Evolutionary conservation across 2,888 invertebrate species (phyloP).

Genomic region (Ophonus ardosiacus): DNA sequence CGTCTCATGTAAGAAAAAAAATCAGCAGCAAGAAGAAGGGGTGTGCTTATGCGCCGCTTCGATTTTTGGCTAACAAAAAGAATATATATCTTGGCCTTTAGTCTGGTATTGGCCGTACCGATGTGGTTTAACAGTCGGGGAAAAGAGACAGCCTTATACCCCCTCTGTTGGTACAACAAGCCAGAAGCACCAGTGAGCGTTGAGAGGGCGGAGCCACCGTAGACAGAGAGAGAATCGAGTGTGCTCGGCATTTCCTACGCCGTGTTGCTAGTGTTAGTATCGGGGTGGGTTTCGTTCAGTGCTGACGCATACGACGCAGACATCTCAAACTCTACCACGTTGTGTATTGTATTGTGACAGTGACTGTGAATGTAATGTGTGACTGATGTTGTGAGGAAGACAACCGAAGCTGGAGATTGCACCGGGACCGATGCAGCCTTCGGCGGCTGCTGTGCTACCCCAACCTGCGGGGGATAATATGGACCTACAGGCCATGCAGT

Average conservation of each 20-base stretch:
- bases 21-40: constrained; percentile 61
- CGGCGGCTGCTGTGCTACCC: constrained; percentile 78
- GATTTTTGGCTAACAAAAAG: constrained; percentile 75
- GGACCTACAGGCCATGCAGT: constrained; percentile 96
- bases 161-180: no score
- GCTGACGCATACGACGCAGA: constrained; percentile 75
- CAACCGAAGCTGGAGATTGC: constrained; percentile 25
- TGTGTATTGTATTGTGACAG: constrained; percentile 10
- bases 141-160: constrained; percentile 67
- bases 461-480: constrained; percentile 87
- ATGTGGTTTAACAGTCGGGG: constrained; percentile 67
- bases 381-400: not conserved
- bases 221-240: constrained; percentile 74
- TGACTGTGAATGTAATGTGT: constrained; percentile 22
- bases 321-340: not conserved
- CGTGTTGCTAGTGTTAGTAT: constrained; percentile 74
- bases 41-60: constrained; percentile 69
- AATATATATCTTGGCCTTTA: constrained; percentile 72
- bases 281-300: constrained; percentile 80
- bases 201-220: constrained; percentile 79
- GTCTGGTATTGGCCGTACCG: constrained; percentile 70
- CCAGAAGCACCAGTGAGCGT: constrained; percentile 75
- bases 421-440: constrained; percentile 78
- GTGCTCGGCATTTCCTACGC: no score
- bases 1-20: constrained; percentile 63